Percentiles rank a stretch among this genome's conserved stretches.
These are phyloP conservation scores for Drosophila helvetica DNA, from an alignment of 2,888 invertebrate genomes.

Conservation along the genomic window DNA sequence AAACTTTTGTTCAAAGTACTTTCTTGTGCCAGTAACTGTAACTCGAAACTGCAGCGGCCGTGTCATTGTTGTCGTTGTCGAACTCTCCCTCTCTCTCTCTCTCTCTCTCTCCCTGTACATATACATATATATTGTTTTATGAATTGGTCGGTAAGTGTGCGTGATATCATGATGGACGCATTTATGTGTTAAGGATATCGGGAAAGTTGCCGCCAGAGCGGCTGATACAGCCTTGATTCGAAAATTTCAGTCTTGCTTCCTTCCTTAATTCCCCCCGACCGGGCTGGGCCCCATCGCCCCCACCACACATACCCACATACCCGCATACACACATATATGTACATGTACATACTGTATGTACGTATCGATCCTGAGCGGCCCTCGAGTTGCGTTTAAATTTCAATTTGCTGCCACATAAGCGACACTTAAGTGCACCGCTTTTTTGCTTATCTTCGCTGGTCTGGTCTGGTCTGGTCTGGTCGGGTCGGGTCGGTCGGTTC, in stretches of 20 bases:
- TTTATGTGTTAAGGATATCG: constrained; percentile 68
- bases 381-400: constrained; percentile 77
- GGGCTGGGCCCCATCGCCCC: neutral
- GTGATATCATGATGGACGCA: constrained; percentile 63
- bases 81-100: neutral
- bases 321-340: no score
- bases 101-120: neutral
- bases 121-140: constrained; percentile 62
- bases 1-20: constrained; percentile 69
- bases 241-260: constrained; percentile 2
- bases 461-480: neutral
- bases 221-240: constrained; percentile 4
- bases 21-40: constrained; percentile 52
- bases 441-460: constrained; percentile 49
- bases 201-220: constrained; percentile 32
- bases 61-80: constrained; percentile 45
- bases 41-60: constrained; percentile 61
- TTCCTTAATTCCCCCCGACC: neutral
- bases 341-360: neutral
- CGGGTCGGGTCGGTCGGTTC: no score
- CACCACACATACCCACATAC: neutral
- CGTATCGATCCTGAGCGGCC: constrained; percentile 69
- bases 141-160: constrained; percentile 57
- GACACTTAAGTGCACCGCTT: constrained; percentile 72
- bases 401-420: constrained; percentile 78